A percentile compares a stretch with the other conserved stretches of the same genome.
These are phyloP conservation scores for Polymixis flavicincta DNA, from an alignment of 2,888 invertebrate species.

Conservation along the genomic window DNA sequence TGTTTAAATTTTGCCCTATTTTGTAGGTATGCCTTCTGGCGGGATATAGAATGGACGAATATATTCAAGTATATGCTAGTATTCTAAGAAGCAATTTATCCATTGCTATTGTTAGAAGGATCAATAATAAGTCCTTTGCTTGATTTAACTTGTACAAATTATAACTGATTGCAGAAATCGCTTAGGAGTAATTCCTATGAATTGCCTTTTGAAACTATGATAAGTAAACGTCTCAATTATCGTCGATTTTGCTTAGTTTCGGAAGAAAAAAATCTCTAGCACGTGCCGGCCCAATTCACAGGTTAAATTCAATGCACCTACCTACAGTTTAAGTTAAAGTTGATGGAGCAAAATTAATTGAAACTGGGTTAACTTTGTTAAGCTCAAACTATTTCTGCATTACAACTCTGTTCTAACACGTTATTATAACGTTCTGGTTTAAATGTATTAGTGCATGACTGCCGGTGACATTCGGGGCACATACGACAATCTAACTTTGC, in stretches of 20 bases:
- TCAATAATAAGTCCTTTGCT: slow-evolving; percentile 9
- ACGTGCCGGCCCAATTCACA: background rate
- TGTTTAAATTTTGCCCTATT: too few relatives aligned
- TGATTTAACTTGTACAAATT: background rate
- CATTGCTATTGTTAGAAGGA: background rate
- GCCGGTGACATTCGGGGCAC: background rate
- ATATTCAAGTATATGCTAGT: background rate
- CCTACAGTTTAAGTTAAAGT: background rate
- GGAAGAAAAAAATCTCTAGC: background rate
- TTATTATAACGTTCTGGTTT: background rate
- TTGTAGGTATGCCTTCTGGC: too few relatives aligned
- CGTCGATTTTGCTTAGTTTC: background rate
- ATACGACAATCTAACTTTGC: slow-evolving; percentile 8
- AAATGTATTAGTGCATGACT: background rate
- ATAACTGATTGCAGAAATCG: background rate
- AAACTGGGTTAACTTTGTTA: slow-evolving; percentile 24
- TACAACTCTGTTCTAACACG: background rate
- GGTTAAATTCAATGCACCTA: background rate
- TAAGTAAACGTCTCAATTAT: background rate
- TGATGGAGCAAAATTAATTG: slow-evolving; percentile 13
- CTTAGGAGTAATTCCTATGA: background rate
- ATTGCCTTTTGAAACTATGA: slow-evolving; percentile 6
- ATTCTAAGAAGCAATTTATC: slow-evolving; percentile 13
- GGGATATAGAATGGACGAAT: too few relatives aligned
- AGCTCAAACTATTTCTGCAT: slow-evolving; percentile 7